Evolutionary conservation across 2,797 vertebrate species (phyloP), one percentile per base, ranked within the genome.

Genomic region (Falco concolor): DNA sequence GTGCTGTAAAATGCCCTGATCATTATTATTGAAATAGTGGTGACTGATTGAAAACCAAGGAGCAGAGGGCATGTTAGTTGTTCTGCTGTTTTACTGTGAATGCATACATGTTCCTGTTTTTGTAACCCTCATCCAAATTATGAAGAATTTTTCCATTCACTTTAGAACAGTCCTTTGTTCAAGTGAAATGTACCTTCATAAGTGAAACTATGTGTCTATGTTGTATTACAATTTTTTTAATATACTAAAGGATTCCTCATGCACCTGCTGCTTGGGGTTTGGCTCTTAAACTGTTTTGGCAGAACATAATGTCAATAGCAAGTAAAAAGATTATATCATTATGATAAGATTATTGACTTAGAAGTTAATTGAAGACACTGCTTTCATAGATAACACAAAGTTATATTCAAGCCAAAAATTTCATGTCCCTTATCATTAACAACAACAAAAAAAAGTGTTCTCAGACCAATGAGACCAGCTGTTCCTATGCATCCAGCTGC

Each of bases 401-500:
- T 64, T 25, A 77, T 60, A 87, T 53, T 40, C 47, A 89, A 93
- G 67, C 32, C 57, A 89, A 90, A 93, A 90, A 72, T 47, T 89
- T 75, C 42, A 85, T 2, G 1, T 57, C 75, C 59, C 38, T 69
- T 89, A 72, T 47, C 5, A 45, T 75, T 67, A 34, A 64, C 32
- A 64, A 59, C 38, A 38, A 38, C 38, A 61, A 36, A 90, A 38
- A 82, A 82, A 80, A 67, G 12, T 47, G 19, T 90, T 87, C 44
- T 82, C 40, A 72, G 14, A 75, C 42, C 68, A 90, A 34, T 47
- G 79, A 95, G 61, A 90, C 90, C 92, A 95, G 94, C 83, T 93
- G 90, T 87, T 96, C 56, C 68, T 69, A 56, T 49, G 56, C 34
- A 97, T 89, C 92, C 95, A 96, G 89, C 89, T 96, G 96, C 88